phyloP scores from a whole-genome alignment of 2,888 invertebrate genomes.

The Coelinius sp. region DNA sequence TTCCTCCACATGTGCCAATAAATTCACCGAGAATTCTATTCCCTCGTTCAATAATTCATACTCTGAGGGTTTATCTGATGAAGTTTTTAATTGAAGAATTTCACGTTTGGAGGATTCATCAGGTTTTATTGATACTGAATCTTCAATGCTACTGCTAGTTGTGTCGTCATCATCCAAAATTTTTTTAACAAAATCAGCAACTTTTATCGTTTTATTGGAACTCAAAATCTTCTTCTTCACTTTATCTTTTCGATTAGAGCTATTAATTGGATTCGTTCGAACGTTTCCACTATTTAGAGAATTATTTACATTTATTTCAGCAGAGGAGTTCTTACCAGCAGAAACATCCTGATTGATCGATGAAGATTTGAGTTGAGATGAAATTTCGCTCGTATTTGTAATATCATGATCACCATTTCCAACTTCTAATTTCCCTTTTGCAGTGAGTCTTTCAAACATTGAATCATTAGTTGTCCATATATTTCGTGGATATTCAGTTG shows the following conservation, averaged over 20 bases:
- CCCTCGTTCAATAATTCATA: neutral
- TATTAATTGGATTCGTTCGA: neutral
- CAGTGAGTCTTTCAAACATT: slow-evolving; percentile 54
- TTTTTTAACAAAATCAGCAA: neutral
- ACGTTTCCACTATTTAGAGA: too few relatives aligned
- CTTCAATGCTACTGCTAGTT: neutral
- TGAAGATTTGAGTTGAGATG: too few relatives aligned
- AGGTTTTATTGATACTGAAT: slow-evolving; percentile 21
- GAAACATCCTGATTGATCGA: too few relatives aligned
- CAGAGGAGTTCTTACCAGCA: neutral
- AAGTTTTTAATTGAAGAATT: neutral
- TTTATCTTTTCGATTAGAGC: neutral
- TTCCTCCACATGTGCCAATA: neutral
- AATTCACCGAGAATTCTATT: neutral
- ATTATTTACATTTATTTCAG: too few relatives aligned
- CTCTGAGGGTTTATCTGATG: neutral
- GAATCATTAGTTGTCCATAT: slow-evolving; percentile 58
- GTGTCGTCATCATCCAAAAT: neutral
- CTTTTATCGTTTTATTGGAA: neutral
- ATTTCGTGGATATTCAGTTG: slow-evolving; percentile 61
- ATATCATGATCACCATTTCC: slow-evolving; percentile 23
- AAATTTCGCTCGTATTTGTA: neutral
- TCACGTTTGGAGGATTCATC: neutral
- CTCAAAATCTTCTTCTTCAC: neutral
- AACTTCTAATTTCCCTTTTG: slow-evolving; percentile 36